These are phyloP conservation scores for Philypnodon macrostomus DNA, from an alignment of 2,797 vertebrate genomes.

Conservation along the genomic window DNA sequence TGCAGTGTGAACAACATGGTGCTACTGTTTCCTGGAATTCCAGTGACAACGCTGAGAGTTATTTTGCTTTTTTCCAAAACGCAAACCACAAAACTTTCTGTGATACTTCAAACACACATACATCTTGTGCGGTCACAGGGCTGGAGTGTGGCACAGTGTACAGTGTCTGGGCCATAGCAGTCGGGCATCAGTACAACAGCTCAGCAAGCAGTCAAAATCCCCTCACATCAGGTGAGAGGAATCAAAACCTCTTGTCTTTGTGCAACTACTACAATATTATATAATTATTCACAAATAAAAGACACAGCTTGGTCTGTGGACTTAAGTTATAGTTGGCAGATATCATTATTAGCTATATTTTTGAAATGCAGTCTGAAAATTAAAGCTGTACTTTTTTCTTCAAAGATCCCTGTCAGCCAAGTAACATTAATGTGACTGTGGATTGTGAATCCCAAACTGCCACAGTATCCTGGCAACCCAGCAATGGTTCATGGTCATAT, in stretches of 20 bases:
- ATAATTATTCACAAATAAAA: too few species aligned
- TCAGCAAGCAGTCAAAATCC: slow-evolving; percentile 32
- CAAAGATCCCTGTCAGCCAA: slow-evolving; percentile 63
- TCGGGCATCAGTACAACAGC: slow-evolving; percentile 58
- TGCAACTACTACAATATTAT: too few species aligned
- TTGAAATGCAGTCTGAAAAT: too few species aligned
- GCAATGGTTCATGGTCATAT: slow-evolving; percentile 53
- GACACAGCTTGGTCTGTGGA: too few species aligned
- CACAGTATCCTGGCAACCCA: slow-evolving; percentile 61
- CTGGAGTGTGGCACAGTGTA: slow-evolving; percentile 63
- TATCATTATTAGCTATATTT: too few species aligned
- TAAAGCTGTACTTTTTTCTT: neutral
- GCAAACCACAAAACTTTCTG: slow-evolving; percentile 41
- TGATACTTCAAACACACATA: slow-evolving; percentile 7
- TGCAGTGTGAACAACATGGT: slow-evolving; percentile 47
- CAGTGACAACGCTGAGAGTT: slow-evolving; percentile 60
- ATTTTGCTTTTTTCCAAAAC: slow-evolving; percentile 54
- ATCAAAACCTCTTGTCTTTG: neutral
- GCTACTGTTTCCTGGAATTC: slow-evolving; percentile 66
- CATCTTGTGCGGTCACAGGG: slow-evolving; percentile 43
- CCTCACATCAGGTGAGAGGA: slow-evolving; percentile 45
- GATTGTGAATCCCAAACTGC: slow-evolving; percentile 51
- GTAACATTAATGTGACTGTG: slow-evolving; percentile 41
- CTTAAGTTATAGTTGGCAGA: too few species aligned
- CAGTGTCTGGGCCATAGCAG: slow-evolving; percentile 52